Evolutionary conservation across 2,888 invertebrate genomes (phyloP).

Genomic region (Epistrophe grossulariae): DNA sequence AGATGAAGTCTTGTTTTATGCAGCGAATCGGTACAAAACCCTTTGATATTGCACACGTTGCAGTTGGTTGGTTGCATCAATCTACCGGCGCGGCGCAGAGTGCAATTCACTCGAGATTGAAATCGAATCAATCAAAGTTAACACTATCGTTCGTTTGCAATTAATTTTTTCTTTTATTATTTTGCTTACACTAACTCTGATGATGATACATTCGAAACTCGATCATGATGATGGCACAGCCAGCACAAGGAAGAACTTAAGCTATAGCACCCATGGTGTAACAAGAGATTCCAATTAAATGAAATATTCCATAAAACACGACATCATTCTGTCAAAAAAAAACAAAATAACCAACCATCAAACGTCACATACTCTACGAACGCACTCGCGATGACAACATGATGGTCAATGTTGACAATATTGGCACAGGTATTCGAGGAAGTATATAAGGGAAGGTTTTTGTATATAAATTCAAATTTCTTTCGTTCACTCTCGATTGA

Average conservation of each 20-base stretch:
- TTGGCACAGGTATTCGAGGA: slow-evolving; percentile 21
- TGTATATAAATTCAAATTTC: slow-evolving; percentile 20
- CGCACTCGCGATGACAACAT: slow-evolving; percentile 44
- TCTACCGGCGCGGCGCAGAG: slow-evolving; percentile 9
- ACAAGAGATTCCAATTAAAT: slow-evolving; percentile 50
- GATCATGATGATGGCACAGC: slow-evolving; percentile 17
- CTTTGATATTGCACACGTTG: slow-evolving; percentile 60
- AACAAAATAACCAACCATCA: background rate
- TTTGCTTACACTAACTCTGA: slow-evolving; percentile 6
- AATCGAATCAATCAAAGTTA: slow-evolving; percentile 70
- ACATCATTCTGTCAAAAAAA: slow-evolving; percentile 23
- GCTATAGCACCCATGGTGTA: background rate
- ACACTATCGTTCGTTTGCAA: slow-evolving; percentile 61
- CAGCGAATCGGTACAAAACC: slow-evolving; percentile 48
- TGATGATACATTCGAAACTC: slow-evolving; percentile 27
- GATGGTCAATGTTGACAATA: slow-evolving; percentile 34
- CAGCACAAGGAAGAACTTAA: background rate
- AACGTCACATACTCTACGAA: slow-evolving; percentile 41
- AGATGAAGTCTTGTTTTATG: slow-evolving; percentile 45
- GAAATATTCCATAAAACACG: slow-evolving; percentile 49
- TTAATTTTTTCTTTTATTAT: slow-evolving; percentile 46
- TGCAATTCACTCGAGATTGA: slow-evolving; percentile 48
- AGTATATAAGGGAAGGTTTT: slow-evolving; percentile 3
- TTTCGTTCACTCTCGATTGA: slow-evolving; percentile 8
- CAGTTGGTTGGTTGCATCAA: background rate